Percentiles rank a stretch among this genome's conserved stretches.
phyloP scores from a whole-genome alignment of 2,797 vertebrate genomes.

The Numenius phaeopus region DNA sequence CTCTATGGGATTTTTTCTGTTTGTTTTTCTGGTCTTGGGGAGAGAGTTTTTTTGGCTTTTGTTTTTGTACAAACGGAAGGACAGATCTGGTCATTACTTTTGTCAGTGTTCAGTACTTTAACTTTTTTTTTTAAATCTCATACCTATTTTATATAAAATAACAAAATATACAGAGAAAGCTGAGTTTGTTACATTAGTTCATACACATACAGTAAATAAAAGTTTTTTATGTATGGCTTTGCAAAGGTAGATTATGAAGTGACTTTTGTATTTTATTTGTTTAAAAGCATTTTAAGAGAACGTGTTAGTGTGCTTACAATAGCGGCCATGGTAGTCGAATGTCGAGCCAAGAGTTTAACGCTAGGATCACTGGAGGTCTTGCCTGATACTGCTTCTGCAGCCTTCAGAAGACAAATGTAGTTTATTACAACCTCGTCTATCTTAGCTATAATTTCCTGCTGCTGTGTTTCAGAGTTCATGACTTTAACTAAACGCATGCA shows the following conservation, averaged over 20 bases:
- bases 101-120: conserved; percentile 77
- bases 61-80: conserved; percentile 69
- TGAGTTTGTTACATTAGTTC: conserved; percentile 88
- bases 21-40: conserved; percentile 21
- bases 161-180: conserved; percentile 96
- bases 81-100: conserved; percentile 75
- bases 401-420: conserved; percentile 90
- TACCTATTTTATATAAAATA: conserved; percentile 90
- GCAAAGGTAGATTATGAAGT: conserved; percentile 91
- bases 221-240: conserved; percentile 94
- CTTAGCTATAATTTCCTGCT: conserved; percentile 87
- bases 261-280: conserved; percentile 87
- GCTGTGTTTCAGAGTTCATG: conserved; percentile 85
- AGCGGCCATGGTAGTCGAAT: conserved; percentile 91
- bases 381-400: conserved; percentile 88
- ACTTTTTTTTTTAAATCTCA: conserved; percentile 78
- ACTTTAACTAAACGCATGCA: conserved; percentile 93
- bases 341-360: conserved; percentile 90
- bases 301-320: conserved; percentile 92
- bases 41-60: conserved; percentile 35
- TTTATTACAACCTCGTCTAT: conserved; percentile 90
- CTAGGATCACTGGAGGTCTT: conserved; percentile 85
- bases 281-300: conserved; percentile 92
- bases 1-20: conserved; percentile 71
- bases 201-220: conserved; percentile 87